Percentiles rank a stretch among this genome's conserved stretches.
Evolutionary conservation across 2,113 vertebrate genomes (phyloP).

Genomic region (Crotalus tigris): DNA sequence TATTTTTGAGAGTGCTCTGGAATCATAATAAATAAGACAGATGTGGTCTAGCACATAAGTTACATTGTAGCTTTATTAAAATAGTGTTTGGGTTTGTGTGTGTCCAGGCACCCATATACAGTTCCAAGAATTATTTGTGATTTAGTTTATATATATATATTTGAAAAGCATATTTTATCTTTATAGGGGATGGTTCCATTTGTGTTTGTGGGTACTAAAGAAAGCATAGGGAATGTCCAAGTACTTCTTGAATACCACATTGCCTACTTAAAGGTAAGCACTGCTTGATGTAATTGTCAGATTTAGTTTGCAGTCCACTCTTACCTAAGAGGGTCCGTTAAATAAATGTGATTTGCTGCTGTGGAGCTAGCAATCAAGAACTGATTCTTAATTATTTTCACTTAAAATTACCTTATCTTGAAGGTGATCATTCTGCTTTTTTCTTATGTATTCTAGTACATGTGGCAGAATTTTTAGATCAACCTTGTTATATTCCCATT

Average conservation of each 20-base stretch:
- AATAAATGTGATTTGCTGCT: not conserved
- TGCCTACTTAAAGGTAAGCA: slow-evolving; percentile 91
- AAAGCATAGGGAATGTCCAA: slow-evolving; percentile 94
- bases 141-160: not conserved
- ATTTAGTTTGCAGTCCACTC: not conserved
- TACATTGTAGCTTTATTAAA: not conserved
- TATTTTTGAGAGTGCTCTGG: not conserved
- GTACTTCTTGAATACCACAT: slow-evolving; percentile 97
- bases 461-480: not conserved
- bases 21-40: not conserved
- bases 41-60: not conserved
- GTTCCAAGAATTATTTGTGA: not conserved
- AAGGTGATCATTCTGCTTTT: not conserved
- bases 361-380: not conserved
- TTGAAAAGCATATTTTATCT: slow-evolving; percentile 38
- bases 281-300: not conserved
- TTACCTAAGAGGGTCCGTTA: not conserved
- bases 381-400: not conserved
- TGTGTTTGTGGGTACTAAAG: slow-evolving; percentile 97
- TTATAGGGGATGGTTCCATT: slow-evolving; percentile 97
- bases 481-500: not conserved
- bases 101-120: not conserved
- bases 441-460: not conserved
- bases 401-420: not conserved
- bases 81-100: not conserved